Base-by-base conservation (phyloP, 2,113 vertebrate species). In the Lasiurus cinereus region DNA sequence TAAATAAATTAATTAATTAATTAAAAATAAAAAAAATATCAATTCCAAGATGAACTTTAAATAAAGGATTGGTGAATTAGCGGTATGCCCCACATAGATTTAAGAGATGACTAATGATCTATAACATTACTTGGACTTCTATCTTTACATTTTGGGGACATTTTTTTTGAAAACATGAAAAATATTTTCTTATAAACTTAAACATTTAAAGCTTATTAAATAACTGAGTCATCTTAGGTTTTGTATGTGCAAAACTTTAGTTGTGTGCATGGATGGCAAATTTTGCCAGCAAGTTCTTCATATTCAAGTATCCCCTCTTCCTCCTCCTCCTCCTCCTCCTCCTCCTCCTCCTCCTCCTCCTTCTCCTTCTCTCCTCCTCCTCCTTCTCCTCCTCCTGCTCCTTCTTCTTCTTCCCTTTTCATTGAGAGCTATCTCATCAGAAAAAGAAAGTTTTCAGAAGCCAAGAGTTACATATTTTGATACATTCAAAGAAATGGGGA, bases 161-260 rank as follows among this genome's bases (percentile, higher is more conserved):
- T 88, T 74, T 91, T 70, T 70, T 52, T 93, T 52, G n/a, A 83
- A 87, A 66, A n/a, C 22, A 78, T 77, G 12, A 72, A 21, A 83
- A 66, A 27, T 77, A 27, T 83, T 88, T 73, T 79, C 19, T 66
- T 78, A 67, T 79, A 73, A 33, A 29, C 3, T 79, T 87, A 73
- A 33, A 33, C 3, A 84, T 87, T 91, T 77, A 16, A 5, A 86
- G 16, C 5, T 67, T 88, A 18, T 54, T 73, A 70, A 74, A 43
- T 82, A 85, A 84, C 24, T 90, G 6, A 84, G 48, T 87, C 19
- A 83, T 69, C 18, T 8, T 74, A 18, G 3, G 13, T 0, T 73
- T 33, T 74, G 39, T 76, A 73, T 36, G 27, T 74, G 6, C 16
- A 90, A 79, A 90, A 82, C 29, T 8, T 27, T 83, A 82, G 2